Percentiles rank a stretch among this genome's conserved stretches.
These are phyloP conservation scores for Abrostola triplasia DNA, from an alignment of 2,888 invertebrate genomes.

Conservation along the genomic window DNA sequence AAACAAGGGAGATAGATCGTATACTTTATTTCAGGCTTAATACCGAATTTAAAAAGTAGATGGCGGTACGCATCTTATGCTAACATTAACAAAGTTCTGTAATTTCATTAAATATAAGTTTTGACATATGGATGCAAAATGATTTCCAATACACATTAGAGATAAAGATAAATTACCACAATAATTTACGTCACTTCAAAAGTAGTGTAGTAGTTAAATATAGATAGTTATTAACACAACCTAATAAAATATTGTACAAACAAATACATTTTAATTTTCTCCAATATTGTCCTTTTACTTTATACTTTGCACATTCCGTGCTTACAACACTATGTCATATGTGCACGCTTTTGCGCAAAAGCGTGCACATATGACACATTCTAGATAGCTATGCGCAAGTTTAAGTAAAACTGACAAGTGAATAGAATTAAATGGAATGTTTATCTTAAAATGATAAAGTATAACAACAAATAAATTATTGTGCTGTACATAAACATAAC, in stretches of 20 bases:
- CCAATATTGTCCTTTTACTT: slow-evolving; percentile 36
- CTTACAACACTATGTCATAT: slow-evolving; percentile 8
- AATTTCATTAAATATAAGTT: too few relatives aligned
- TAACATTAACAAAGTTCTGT: too few relatives aligned
- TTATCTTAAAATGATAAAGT: slow-evolving; percentile 1
- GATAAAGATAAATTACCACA: not conserved
- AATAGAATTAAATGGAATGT: slow-evolving; percentile 3
- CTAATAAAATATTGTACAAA: slow-evolving; percentile 31
- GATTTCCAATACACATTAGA: not conserved
- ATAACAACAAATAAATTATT: slow-evolving; percentile 33
- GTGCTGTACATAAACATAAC: slow-evolving; percentile 58
- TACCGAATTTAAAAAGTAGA: slow-evolving; percentile 10
- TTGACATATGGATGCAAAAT: too few relatives aligned
- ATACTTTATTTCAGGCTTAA: not conserved
- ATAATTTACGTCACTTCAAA: slow-evolving; percentile 8
- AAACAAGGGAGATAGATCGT: not conserved
- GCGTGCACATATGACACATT: not conserved
- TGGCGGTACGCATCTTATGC: not conserved
- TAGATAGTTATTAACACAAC: slow-evolving; percentile 16
- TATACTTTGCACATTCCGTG: slow-evolving; percentile 22
- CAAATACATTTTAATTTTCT: slow-evolving; percentile 21
- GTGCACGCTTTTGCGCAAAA: not conserved
- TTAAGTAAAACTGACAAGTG: slow-evolving; percentile 8
- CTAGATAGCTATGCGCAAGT: not conserved
- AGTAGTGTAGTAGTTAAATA: slow-evolving; percentile 13